Evolutionary conservation across 2,797 vertebrate species (phyloP), one percentile per base, ranked within the genome.

Genomic region (Labroides dimidiatus): DNA sequence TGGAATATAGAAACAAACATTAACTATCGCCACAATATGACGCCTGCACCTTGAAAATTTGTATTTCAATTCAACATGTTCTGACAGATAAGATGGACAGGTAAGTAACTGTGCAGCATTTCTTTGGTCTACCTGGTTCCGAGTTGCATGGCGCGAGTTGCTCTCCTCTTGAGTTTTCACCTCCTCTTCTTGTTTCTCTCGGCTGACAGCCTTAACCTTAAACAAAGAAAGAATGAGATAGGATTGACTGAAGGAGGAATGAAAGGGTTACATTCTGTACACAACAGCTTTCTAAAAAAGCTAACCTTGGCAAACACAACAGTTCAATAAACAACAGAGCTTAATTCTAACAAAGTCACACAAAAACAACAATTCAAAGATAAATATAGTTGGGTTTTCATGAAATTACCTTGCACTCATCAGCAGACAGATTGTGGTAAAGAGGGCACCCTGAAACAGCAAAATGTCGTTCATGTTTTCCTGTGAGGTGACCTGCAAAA

Each of bases 151-250:
- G 69, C 98, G 94, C 67, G 90, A 92, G 88, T 93, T 93, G 83
- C 95, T 97, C 89, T 99, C 98, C 33, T 98, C 97, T 87, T 97
- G 97, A 21, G 88, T 91, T 78, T 99, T 96, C 54, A 95, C 69
- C 65, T 99, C 97, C 79, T 99, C 98, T 21, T 98, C 96, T 92
- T 98, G 97, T 88, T 99, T 99, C 80, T 99, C 98, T 17, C 98
- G 95, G 69, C 96, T 97, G 86, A 97, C 91, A 1, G 96, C 98
- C 93, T 98, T 97, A 48, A 99, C 97, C 98, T 99, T 85, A 78
- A 85, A 82, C 58, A 1, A 45, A 55, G 4, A n/a, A n/a, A n/a
- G n/a, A n/a, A n/a, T n/a, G n/a, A n/a, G n/a, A n/a, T n/a, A n/a
- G n/a, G n/a, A n/a, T n/a, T n/a, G n/a, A n/a, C n/a, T n/a, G n/a